Conservation (phyloP, 2,888 invertebrate genomes). For the Chesias legatella region DNA sequence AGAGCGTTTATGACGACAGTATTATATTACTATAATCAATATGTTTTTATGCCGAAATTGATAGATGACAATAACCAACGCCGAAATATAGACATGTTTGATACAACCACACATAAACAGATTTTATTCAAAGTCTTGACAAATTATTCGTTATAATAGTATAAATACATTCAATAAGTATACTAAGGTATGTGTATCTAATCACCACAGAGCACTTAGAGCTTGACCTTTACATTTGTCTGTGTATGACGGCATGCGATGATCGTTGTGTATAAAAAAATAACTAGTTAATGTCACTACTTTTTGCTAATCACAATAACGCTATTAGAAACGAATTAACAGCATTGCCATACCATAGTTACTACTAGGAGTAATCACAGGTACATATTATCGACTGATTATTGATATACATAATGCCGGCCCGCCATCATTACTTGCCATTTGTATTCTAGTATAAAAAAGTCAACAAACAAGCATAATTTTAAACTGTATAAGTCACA, state of each 20-base stretch:
- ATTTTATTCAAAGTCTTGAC: no score
- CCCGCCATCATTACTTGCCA: constrained; percentile 3
- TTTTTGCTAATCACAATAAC: constrained; percentile 27
- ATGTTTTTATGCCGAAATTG: no score
- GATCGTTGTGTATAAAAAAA: constrained; percentile 33
- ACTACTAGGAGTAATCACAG: constrained; percentile 1
- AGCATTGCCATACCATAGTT: constrained; percentile 8
- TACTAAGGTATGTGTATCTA: constrained; percentile 14
- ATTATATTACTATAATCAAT: no score
- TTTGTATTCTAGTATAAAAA: constrained; percentile 6
- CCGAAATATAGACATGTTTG: no score
- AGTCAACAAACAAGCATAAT: constrained; percentile 4
- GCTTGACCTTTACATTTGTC: constrained; percentile 25
- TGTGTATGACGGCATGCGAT: constrained; percentile 34
- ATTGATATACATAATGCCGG: constrained; percentile 1
- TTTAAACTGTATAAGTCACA: constrained; percentile 7
- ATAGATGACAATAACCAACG: no score
- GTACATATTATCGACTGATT: constrained; percentile 3
- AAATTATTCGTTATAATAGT: no score
- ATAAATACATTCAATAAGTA: no score
- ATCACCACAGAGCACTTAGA: constrained; percentile 20
- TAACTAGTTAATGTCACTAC: constrained; percentile 22
- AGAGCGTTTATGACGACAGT: no score
- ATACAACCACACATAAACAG: no score
- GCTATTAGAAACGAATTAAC: constrained; percentile 34